These are phyloP conservation scores for Lapara coniferarum DNA, from an alignment of 2,888 invertebrate species.

Conservation along the genomic window DNA sequence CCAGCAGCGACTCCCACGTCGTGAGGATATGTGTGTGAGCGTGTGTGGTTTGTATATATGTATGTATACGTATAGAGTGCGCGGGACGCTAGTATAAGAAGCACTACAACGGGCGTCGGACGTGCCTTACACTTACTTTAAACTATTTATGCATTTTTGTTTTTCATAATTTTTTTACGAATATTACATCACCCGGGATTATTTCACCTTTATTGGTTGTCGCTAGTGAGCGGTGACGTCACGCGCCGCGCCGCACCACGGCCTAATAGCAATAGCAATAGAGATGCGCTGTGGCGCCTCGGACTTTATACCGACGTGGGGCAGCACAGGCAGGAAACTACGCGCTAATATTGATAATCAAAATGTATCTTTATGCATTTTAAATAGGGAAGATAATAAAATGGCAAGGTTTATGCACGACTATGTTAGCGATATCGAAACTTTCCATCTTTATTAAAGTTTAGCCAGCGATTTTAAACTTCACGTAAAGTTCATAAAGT, in stretches of 20 bases:
- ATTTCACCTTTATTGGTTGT: conserved; percentile 66
- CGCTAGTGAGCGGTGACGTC: conserved; percentile 39
- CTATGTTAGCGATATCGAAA: too few relatives aligned
- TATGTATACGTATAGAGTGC: conserved; percentile 55
- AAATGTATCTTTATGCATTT: too few relatives aligned
- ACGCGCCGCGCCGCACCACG: conserved; percentile 38
- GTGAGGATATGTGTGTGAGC: conserved; percentile 32
- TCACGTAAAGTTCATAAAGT: too few relatives aligned
- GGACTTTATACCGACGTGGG: too few relatives aligned
- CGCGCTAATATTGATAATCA: too few relatives aligned
- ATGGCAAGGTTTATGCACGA: too few relatives aligned
- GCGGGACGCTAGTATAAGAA: conserved; percentile 60
- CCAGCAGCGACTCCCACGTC: conserved; percentile 26
- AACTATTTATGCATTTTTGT: conserved; percentile 70
- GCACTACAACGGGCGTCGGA: conserved; percentile 68
- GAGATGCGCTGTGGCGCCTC: too few relatives aligned
- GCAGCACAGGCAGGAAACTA: too few relatives aligned
- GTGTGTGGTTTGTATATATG: conserved; percentile 49
- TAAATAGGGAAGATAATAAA: too few relatives aligned
- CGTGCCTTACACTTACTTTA: conserved; percentile 64
- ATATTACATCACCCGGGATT: conserved; percentile 47
- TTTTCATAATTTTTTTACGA: conserved; percentile 52
- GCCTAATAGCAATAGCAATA: conserved; percentile 24
- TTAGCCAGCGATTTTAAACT: too few relatives aligned
- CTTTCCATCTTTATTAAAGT: too few relatives aligned